A percentile compares a stretch with the other conserved stretches of the same genome.
Evolutionary conservation across 2,113 vertebrate species (phyloP).

Genomic region (Asarcornis scutulata): DNA sequence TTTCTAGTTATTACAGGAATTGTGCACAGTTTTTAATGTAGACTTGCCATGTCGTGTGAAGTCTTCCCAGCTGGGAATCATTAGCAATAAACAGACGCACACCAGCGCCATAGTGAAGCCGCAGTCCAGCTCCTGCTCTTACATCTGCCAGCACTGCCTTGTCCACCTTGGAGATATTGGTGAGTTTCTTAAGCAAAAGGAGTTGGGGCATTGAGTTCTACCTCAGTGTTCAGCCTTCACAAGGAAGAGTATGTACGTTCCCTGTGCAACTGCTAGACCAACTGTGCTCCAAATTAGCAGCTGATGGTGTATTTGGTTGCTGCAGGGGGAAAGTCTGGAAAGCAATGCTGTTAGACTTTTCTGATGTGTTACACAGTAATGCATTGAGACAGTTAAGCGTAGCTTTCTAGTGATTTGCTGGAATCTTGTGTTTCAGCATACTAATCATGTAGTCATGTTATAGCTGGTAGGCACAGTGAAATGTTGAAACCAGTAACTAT

Average conservation of each 20-base stretch:
- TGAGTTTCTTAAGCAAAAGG: constrained; percentile 72
- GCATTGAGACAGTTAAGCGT: not conserved
- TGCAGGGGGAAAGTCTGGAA: not conserved
- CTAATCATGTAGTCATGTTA: not conserved
- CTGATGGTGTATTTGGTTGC: not conserved
- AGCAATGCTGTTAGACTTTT: not conserved
- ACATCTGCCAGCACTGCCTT: constrained; percentile 99
- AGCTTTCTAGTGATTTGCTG: constrained; percentile 14
- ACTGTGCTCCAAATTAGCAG: not conserved
- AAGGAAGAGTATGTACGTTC: not conserved
- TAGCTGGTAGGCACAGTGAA: not conserved
- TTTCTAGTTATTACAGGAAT: constrained; percentile 92
- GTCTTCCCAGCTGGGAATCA: constrained; percentile 97
- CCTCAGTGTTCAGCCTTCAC: not conserved
- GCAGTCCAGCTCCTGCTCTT: constrained; percentile 97
- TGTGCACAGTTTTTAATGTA: constrained; percentile 98
- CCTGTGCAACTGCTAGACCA: not conserved
- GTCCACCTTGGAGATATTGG: constrained; percentile 99
- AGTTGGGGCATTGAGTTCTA: not conserved
- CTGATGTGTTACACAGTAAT: not conserved
- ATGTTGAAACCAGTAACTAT: not conserved
- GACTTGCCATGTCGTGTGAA: constrained; percentile 97
- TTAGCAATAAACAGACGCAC: constrained; percentile 93
- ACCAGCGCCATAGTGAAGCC: constrained; percentile 94
- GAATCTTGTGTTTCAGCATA: not conserved